Base-by-base conservation (phyloP, 2,888 invertebrate species). In the Caenorhabditis macrosperma region DNA sequence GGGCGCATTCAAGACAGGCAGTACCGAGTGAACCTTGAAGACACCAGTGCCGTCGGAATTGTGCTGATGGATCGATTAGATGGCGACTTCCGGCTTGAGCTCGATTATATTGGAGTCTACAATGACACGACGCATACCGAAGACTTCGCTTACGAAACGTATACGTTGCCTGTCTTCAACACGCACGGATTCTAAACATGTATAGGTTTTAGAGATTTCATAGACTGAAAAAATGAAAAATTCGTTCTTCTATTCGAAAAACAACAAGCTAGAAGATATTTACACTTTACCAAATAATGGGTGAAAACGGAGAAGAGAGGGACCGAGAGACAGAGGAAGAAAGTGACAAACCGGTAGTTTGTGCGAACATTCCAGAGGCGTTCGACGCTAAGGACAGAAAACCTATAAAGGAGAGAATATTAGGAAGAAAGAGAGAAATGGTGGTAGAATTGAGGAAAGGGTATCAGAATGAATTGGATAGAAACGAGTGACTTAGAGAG, bases 121-220 rank as follows among this genome's bases (percentile, higher is more conserved):
- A 93, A 92, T 90, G 96, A 98, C 92, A 94, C 94, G 0, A 93
- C 93, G 69, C 94, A 95, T 87, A 92, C 91, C 0, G 97, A 97
- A 92, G 94, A 94, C 83, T 95, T 94, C 92, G 96, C 97, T 0
- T 99, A 99, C 92, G 98, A 99, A 93, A 94, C 94, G 94, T 97
- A 97, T 91, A 93, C 93, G 92, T 93, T 88, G 50, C 90, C 90
- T 9, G 63, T 88, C 7, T 86, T 81, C 57, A 86, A 83, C 64
- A 83, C 88, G 10, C 81, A 85, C 57, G 85, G 85, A 52, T 78
- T 87, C 63, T 87, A 81, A 57, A 6, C 30, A 28, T 54, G 44
- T 7, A 22, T 55, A n/a, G 10, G 20, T n/a, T 22, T 50, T 38
- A 12, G 26, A 52, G 38, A 33, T 59, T 50, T 44, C 15, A 10